Percentiles rank a stretch among this genome's conserved stretches.
Conservation (phyloP, 2,888 invertebrate genomes). For the Epirrita christyi region DNA sequence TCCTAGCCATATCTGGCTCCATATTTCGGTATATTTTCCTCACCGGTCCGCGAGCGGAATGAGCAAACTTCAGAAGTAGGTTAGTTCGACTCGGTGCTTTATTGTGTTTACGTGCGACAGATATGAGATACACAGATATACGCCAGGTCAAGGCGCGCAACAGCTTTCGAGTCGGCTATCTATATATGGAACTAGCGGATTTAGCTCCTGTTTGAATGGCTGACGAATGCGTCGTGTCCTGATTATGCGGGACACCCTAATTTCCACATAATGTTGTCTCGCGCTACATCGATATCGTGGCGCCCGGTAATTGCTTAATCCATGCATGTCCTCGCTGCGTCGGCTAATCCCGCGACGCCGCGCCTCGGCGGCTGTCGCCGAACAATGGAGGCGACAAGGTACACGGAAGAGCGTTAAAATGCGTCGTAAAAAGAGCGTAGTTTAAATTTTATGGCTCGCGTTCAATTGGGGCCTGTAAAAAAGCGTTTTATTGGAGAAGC, state of each 20-base stretch:
- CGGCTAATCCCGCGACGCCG: conserved; percentile 59
- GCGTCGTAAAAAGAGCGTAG: conserved; percentile 79
- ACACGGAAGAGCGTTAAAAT: conserved; percentile 78
- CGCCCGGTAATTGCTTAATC: conserved; percentile 69
- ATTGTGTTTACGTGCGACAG: conserved; percentile 82
- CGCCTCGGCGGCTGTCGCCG: conserved; percentile 41
- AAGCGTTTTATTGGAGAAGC: conserved; percentile 79
- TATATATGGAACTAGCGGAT: conserved; percentile 71
- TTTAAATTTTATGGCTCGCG: conserved; percentile 78
- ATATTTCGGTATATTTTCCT: conserved; percentile 59
- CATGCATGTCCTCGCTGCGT: conserved; percentile 61
- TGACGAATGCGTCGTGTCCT: conserved; percentile 51
- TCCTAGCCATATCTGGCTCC: conserved; percentile 46
- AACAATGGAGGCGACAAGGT: conserved; percentile 71
- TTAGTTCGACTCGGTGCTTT: conserved; percentile 76
- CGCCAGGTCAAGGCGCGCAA: conserved; percentile 78
- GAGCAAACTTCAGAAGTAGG: conserved; percentile 74
- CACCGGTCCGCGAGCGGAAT: conserved; percentile 63
- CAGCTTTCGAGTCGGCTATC: conserved; percentile 75
- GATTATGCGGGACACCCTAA: conserved; percentile 62
- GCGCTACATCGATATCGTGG: conserved; percentile 58
- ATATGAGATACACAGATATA: conserved; percentile 77
- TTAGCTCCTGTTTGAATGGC: conserved; percentile 67
- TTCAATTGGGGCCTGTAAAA: conserved; percentile 83
- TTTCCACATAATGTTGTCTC: conserved; percentile 69